Percentiles rank a stretch among this genome's conserved stretches.
Conservation (phyloP, 1,140 invertebrate genomes). For the Hormaphis cornu region DNA sequence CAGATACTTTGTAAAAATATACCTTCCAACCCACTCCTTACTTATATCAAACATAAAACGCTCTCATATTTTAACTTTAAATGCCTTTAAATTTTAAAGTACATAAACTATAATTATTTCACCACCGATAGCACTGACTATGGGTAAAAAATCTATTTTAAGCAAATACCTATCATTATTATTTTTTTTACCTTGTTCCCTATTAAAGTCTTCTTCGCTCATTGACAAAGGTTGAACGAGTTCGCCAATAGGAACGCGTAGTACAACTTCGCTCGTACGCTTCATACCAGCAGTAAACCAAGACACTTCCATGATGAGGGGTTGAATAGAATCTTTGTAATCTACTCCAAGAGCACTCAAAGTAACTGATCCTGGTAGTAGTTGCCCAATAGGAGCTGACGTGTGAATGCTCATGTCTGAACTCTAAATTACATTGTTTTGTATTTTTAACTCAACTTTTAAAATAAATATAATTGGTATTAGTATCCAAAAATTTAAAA, state of each 20-base stretch:
- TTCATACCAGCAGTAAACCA: constrained; percentile 50
- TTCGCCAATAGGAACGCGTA: constrained; percentile 82
- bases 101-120: too few relatives aligned
- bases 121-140: too few relatives aligned
- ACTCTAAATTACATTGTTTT: constrained; percentile 39
- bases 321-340: constrained; percentile 88
- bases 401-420: constrained; percentile 70
- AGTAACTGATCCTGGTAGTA: constrained; percentile 47
- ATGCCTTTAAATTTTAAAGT: too few relatives aligned
- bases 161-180: too few relatives aligned
- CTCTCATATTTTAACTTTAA: too few relatives aligned
- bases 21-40: too few relatives aligned
- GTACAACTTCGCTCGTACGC: constrained; percentile 51
- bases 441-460: neutral
- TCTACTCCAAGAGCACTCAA: constrained; percentile 72
- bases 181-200: constrained; percentile 54
- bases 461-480: neutral
- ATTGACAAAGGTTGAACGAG: constrained; percentile 74
- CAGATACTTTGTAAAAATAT: too few relatives aligned
- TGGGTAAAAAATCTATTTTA: too few relatives aligned
- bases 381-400: constrained; percentile 58
- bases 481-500: too few relatives aligned
- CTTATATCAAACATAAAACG: too few relatives aligned
- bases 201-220: constrained; percentile 60
- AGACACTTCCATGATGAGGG: constrained; percentile 67